A percentile compares a stretch with the other conserved stretches of the same genome.
phyloP scores from a whole-genome alignment of 2,888 invertebrate species.

The Selenia dentaria region DNA sequence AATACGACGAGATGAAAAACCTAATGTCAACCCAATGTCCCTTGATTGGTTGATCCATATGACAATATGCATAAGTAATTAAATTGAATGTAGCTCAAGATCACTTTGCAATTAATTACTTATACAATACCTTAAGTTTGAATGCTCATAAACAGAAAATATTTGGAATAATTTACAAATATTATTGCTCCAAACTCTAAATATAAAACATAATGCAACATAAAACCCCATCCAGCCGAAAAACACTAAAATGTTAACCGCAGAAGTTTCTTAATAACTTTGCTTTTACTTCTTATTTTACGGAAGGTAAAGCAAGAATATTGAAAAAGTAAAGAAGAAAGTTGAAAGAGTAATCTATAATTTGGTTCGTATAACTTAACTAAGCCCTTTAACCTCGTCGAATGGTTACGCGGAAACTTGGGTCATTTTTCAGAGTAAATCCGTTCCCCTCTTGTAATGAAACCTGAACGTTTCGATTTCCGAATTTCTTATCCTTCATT shows the following conservation, averaged over 20 bases:
- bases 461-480: conserved; percentile 67
- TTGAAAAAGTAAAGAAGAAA: conserved; percentile 24
- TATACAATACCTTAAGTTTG: too few relatives aligned
- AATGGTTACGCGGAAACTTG: conserved; percentile 53
- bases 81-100: too few relatives aligned
- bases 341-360: conserved; percentile 19
- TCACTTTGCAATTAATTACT: too few relatives aligned
- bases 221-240: too few relatives aligned
- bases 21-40: too few relatives aligned
- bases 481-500: conserved; percentile 80
- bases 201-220: too few relatives aligned
- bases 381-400: conserved; percentile 26
- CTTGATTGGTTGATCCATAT: too few relatives aligned
- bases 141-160: too few relatives aligned
- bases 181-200: too few relatives aligned
- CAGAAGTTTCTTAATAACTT: conserved; percentile 18
- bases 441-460: conserved; percentile 47
- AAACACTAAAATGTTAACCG: conserved; percentile 12
- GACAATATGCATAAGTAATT: too few relatives aligned
- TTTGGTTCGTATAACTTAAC: conserved; percentile 15
- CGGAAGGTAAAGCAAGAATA: conserved; percentile 18
- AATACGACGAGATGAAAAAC: too few relatives aligned
- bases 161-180: too few relatives aligned
- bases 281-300: conserved; percentile 18
- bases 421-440: conserved; percentile 68